Evolutionary conservation across 1,140 invertebrate species (phyloP).

Genomic region (Spodoptera litura): DNA sequence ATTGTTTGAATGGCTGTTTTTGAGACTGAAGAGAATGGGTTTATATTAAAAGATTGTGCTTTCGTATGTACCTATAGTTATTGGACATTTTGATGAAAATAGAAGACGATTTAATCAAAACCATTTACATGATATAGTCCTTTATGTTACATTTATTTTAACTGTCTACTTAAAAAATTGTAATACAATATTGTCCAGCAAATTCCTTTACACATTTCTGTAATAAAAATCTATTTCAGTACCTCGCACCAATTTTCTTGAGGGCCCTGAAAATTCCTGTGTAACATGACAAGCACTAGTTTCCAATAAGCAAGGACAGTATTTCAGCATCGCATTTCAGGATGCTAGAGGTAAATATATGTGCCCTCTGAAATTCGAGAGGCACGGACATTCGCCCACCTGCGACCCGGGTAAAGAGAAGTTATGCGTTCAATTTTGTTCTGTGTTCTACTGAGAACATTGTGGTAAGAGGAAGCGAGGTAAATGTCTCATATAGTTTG

Average conservation of each 20-base stretch:
- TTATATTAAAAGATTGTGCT: neutral
- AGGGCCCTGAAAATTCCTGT: neutral
- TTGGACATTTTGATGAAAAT: neutral
- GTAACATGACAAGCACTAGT: conserved; percentile 41
- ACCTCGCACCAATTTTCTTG: neutral
- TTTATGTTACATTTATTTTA: no score
- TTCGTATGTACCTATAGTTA: neutral
- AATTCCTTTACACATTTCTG: neutral
- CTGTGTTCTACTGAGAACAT: conserved; percentile 23
- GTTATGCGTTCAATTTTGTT: conserved; percentile 73
- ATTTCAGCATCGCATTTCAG: conserved; percentile 51
- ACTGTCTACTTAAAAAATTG: no score
- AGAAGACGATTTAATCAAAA: no score
- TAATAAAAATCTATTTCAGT: conserved; percentile 14
- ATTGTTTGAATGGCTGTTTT: conserved; percentile 19
- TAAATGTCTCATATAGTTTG: neutral
- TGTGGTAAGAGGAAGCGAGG: conserved; percentile 10
- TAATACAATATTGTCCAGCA: neutral
- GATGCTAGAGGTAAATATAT: conserved; percentile 50
- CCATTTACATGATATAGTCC: no score
- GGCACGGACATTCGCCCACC: conserved; percentile 55
- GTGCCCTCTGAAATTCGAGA: conserved; percentile 52
- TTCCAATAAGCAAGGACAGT: conserved; percentile 52
- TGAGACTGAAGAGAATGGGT: neutral
- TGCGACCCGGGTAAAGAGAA: conserved; percentile 63